Evolutionary conservation across 2,888 invertebrate genomes (phyloP), one percentile per base, ranked within the genome.

Genomic region (Lasioglossum villosulum): DNA sequence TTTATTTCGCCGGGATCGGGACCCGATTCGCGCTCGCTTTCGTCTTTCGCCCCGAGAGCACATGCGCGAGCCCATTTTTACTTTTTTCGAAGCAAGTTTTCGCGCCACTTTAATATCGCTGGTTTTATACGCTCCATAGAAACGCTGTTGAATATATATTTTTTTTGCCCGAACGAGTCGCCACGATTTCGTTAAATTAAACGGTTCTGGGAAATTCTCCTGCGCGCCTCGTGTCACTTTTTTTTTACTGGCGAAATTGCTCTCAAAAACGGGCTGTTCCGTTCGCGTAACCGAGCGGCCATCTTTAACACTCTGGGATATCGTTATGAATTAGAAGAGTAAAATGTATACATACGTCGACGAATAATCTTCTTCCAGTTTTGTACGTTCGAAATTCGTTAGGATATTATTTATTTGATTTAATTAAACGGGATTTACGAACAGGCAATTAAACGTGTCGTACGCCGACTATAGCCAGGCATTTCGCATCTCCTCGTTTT

Each of bases 21-120:
- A 37, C 37, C 6, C 12, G 76, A 30, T 78, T 86, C 83, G 86
- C 88, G 88, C 83, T 78, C 75, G 74, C 19, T 59, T 83, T 76
- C 52, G 48, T 75, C 52, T 37, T 52, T 14, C 39, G 23, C 30
- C 12, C 12, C n/a, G 63, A 14, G n/a, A 12, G 42, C 87, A 78
- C 88, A 80, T 78, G 82, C 80, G 82, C 42, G 27, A 39, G 2
- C 23, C 19, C 23, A 30, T 63, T 59, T 75, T 63, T 72, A 56
- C 8, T 34, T 73, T 81, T 86, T 71, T 42, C 39, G 42, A 70
- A 52, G 42, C 34, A 48, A 75, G 16, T 45, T 37, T 83, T 84
- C 76, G 84, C 82, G 84, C 78, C 66, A 84, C 45, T 86, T 86
- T 71, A 19, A 84, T 72, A 39, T 66, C 34, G 1, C 34, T 10